A percentile compares a stretch with the other conserved stretches of the same genome.
Evolutionary conservation across 2,888 invertebrate genomes (phyloP).

Genomic region (Xanthia togata): DNA sequence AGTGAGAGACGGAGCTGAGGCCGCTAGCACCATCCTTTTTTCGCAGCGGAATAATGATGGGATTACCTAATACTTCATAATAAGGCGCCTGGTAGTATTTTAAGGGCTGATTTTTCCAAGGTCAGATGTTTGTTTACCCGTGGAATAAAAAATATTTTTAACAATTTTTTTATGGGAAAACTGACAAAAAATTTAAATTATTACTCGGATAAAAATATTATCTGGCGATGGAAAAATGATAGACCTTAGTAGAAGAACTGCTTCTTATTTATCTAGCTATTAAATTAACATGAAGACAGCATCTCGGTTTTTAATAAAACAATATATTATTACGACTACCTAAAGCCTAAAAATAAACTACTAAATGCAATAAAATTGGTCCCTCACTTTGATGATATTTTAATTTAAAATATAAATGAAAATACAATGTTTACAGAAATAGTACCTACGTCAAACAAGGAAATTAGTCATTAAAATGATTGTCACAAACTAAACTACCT

Average conservation of each 20-base stretch:
- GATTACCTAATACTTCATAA: no score
- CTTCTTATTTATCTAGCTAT: no score
- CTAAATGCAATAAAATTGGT: background rate
- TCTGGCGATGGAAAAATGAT: background rate
- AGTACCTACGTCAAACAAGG: slow-evolving; percentile 20
- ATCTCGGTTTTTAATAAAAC: background rate
- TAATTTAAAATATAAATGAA: slow-evolving; percentile 4
- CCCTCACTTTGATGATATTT: background rate
- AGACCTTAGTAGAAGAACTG: no score
- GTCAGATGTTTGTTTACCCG: background rate
- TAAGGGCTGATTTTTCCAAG: background rate
- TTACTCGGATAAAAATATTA: background rate
- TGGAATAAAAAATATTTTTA: background rate
- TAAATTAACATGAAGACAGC: no score
- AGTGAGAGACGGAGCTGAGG: no score
- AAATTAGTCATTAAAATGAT: slow-evolving; percentile 58
- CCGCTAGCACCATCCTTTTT: no score
- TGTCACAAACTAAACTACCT: slow-evolving; percentile 31
- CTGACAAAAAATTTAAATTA: background rate
- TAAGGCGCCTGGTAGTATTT: background rate
- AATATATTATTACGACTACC: background rate
- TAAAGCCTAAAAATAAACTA: background rate
- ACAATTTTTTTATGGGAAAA: no score
- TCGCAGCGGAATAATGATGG: no score
- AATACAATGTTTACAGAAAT: background rate